Percentiles rank a stretch among this genome's conserved stretches.
These are phyloP conservation scores for Drosophila niveifrons DNA, from an alignment of 2,888 invertebrate species.

Conservation along the genomic window DNA sequence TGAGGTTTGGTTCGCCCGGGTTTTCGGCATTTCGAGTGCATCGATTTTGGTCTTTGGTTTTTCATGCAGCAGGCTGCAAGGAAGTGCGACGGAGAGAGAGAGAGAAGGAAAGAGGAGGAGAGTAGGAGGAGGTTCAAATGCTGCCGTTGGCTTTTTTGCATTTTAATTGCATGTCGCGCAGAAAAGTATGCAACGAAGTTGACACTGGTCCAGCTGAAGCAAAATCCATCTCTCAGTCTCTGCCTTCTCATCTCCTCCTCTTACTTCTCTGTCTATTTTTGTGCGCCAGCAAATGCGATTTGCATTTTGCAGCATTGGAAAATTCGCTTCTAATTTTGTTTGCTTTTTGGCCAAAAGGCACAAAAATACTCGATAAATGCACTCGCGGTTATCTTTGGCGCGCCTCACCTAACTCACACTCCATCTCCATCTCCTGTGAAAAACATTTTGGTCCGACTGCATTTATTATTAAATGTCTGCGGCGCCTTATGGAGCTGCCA, in stretches of 20 bases:
- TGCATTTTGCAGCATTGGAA: constrained; percentile 77
- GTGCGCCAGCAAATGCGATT: constrained; percentile 65
- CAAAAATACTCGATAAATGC: constrained; percentile 34
- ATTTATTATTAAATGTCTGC: constrained; percentile 71
- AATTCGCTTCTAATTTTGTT: constrained; percentile 76
- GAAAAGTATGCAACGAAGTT: constrained; percentile 75
- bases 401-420: constrained; percentile 22
- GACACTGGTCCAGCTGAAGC: constrained; percentile 33
- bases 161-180: constrained; percentile 80
- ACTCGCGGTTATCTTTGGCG: constrained; percentile 47
- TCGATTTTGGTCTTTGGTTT: constrained; percentile 75
- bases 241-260: neutral
- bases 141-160: constrained; percentile 73
- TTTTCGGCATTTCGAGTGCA: constrained; percentile 70
- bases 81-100: neutral
- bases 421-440: constrained; percentile 22
- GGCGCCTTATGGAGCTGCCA: constrained; percentile 70
- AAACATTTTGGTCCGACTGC: constrained; percentile 36
- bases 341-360: constrained; percentile 63
- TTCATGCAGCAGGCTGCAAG: neutral
- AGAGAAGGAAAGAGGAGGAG: neutral
- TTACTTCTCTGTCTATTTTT: neutral
- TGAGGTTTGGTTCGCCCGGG: constrained; percentile 28
- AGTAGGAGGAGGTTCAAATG: neutral
- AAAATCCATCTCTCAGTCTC: neutral